Percentiles rank a stretch among this genome's conserved stretches.
These are phyloP conservation scores for Coryphaenoides rupestris DNA, from an alignment of 2,113 vertebrate species.

Conservation along the genomic window DNA sequence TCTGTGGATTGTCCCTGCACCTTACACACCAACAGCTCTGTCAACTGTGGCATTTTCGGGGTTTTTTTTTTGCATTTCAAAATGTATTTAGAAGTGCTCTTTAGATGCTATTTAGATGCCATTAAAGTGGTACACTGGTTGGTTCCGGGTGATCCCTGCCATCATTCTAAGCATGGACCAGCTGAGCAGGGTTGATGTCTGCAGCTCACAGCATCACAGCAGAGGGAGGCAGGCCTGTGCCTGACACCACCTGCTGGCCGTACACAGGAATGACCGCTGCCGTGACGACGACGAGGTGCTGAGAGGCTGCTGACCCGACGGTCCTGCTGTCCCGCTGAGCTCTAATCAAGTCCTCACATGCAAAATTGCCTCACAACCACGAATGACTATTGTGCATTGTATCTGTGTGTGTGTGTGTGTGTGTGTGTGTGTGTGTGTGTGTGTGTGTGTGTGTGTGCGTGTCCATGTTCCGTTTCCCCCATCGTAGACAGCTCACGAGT, in stretches of 20 bases:
- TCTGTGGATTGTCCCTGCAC: conserved; percentile 46
- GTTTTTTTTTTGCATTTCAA: conserved; percentile 20
- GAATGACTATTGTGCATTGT: conserved; percentile 27
- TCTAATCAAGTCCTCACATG: conserved; percentile 27
- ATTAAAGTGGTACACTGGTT: conserved; percentile 56
- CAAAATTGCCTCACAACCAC: conserved; percentile 1
- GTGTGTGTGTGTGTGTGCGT: conserved; percentile 17
- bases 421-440: conserved; percentile 27
- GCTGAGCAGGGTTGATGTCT: conserved; percentile 51
- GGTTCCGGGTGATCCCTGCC: conserved; percentile 43
- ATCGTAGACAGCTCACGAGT: conserved; percentile 38
- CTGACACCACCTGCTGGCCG: conserved; percentile 61
- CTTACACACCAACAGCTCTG: conserved; percentile 53
- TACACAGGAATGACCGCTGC: background rate
- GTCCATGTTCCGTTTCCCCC: conserved; percentile 21
- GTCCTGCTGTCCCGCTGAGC: conserved; percentile 45
- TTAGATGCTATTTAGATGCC: conserved; percentile 65
- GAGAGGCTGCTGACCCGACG: too few species aligned
- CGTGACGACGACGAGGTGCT: background rate
- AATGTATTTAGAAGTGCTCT: conserved; percentile 65
- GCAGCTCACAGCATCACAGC: conserved; percentile 38
- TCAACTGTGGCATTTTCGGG: conserved; percentile 62
- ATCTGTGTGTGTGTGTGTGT: conserved; percentile 19
- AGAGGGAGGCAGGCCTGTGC: conserved; percentile 31
- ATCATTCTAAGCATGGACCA: conserved; percentile 45